Evolutionary conservation across 2,797 vertebrate species (phyloP).

Genomic region (Anniella stebbinsi): DNA sequence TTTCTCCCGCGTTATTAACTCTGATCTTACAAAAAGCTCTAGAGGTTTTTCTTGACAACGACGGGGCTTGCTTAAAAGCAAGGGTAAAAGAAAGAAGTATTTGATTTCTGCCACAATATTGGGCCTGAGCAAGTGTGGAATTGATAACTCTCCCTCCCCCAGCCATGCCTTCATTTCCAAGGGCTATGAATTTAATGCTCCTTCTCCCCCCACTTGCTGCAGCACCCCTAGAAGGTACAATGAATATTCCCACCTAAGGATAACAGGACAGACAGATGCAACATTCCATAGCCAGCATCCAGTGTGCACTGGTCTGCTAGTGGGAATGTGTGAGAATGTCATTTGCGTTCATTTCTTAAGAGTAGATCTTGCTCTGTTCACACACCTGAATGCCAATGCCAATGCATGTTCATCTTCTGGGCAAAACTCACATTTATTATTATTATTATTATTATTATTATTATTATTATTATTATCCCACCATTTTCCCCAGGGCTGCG

Average conservation of each 20-base stretch:
- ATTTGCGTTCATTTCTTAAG: too few relatives aligned
- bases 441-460: too few relatives aligned
- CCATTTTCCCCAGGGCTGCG: too few relatives aligned
- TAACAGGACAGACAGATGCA: background rate
- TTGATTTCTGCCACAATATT: background rate
- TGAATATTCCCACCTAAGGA: too few relatives aligned
- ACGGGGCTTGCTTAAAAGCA: background rate
- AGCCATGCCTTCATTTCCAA: background rate
- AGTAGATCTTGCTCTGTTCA: too few relatives aligned
- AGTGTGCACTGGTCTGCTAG: too few relatives aligned
- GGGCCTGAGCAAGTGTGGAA: background rate
- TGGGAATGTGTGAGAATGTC: too few relatives aligned
- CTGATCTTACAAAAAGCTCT: background rate
- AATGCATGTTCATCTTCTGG: too few relatives aligned
- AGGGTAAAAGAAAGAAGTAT: background rate
- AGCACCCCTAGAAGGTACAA: background rate
- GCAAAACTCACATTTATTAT: too few relatives aligned
- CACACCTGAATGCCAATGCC: too few relatives aligned
- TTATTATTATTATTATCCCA: too few relatives aligned
- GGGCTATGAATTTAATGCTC: background rate
- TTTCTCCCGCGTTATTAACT: constrained; percentile 44
- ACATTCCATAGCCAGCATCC: background rate
- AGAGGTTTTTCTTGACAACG: background rate
- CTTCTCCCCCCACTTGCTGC: too few relatives aligned
- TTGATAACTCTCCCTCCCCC: background rate